A percentile compares a stretch with the other conserved stretches of the same genome.
phyloP scores from a whole-genome alignment of 2,888 invertebrate genomes.

The Dryocosmus kuriphilus region DNA sequence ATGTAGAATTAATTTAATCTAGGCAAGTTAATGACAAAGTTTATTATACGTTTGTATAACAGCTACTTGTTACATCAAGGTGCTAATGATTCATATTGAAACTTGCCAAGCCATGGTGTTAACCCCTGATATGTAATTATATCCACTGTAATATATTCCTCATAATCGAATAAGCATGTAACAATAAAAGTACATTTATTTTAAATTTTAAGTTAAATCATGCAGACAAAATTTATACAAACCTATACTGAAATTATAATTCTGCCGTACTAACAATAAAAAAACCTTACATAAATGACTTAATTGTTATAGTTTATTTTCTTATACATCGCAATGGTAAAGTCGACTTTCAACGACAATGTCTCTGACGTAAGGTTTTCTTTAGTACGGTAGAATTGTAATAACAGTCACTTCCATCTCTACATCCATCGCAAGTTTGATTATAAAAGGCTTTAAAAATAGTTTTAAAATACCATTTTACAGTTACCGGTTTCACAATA shows the following conservation, averaged over 20 bases:
- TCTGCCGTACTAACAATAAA: too few species aligned
- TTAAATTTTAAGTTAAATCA: not conserved
- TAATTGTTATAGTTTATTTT: too few species aligned
- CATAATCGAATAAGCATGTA: slow-evolving; percentile 44
- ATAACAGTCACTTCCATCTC: too few species aligned
- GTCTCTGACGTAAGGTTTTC: too few species aligned
- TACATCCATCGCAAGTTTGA: too few species aligned
- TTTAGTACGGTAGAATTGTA: too few species aligned
- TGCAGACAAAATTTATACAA: not conserved
- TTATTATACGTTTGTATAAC: slow-evolving; percentile 1
- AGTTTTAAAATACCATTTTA: too few species aligned
- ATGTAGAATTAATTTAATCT: not conserved
- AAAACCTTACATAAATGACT: too few species aligned
- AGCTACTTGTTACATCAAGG: slow-evolving; percentile 35
- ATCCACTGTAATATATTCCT: slow-evolving; percentile 52
- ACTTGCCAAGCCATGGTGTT: slow-evolving; percentile 43
- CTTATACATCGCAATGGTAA: too few species aligned
- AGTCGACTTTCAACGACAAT: too few species aligned
- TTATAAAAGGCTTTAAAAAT: too few species aligned
- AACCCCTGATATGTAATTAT: slow-evolving; percentile 45
- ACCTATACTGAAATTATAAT: not conserved
- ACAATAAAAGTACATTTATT: slow-evolving; percentile 45
- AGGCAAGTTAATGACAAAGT: not conserved
- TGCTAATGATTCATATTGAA: slow-evolving; percentile 48
- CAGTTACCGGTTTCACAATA: too few species aligned